Conservation (phyloP, 2,888 invertebrate genomes). For the Standfussiana lucernea region DNA sequence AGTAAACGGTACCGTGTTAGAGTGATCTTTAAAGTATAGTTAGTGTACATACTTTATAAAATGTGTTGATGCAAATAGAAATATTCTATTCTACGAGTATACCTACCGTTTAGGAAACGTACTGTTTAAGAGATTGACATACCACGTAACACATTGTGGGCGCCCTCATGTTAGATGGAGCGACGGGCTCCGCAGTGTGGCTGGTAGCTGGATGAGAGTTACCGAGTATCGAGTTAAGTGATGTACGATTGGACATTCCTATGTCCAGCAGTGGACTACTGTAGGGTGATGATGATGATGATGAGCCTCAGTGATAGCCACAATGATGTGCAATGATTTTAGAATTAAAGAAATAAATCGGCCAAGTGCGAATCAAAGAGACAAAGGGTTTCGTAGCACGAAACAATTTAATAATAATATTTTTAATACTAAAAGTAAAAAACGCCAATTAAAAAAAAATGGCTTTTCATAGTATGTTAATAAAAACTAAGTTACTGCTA, state of each 20-base stretch:
- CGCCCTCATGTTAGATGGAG: not conserved
- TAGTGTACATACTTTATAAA: not conserved
- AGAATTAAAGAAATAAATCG: not conserved
- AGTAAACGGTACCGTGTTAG: not conserved
- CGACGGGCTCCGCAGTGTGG: not conserved
- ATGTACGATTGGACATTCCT: not conserved
- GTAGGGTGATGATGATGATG: not conserved
- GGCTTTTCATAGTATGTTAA: no score
- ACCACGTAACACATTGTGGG: not conserved
- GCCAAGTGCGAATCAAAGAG: not conserved
- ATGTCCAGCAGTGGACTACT: not conserved
- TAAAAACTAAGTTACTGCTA: no score
- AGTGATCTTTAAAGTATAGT: not conserved
- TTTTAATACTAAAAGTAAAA: no score
- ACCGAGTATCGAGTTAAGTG: not conserved
- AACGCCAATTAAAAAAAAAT: no score
- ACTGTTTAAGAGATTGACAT: not conserved
- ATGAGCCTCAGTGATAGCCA: not conserved
- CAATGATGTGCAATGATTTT: not conserved
- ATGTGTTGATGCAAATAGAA: not conserved
- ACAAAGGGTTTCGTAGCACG: not conserved
- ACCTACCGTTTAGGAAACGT: not conserved
- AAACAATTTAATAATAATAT: not conserved
- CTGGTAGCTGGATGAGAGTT: not conserved
- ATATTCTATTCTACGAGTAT: not conserved